Evolutionary conservation across 2,113 vertebrate genomes (phyloP).

Genomic region (Chionodraco myersi): DNA sequence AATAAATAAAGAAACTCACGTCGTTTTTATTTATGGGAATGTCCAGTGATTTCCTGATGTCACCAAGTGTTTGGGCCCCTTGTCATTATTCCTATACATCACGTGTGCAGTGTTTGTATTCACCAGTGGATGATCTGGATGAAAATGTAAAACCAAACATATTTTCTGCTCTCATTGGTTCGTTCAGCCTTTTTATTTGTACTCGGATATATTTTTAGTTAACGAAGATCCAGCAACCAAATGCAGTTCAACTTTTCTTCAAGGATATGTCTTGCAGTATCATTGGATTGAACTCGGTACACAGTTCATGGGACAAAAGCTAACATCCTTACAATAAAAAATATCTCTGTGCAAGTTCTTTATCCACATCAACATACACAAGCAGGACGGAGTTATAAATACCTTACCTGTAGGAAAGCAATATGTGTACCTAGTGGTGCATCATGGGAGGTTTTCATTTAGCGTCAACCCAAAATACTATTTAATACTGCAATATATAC

Average conservation of each 20-base stretch:
- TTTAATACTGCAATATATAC: background rate
- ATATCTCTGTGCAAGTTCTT: background rate
- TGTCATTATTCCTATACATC: background rate
- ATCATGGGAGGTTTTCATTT: constrained; percentile 1
- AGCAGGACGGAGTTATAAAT: background rate
- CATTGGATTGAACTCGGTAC: background rate
- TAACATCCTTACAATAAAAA: background rate
- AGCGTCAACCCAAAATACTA: background rate
- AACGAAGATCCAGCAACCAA: background rate
- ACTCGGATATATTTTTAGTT: too few species aligned
- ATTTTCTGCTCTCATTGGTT: background rate
- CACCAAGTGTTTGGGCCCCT: background rate
- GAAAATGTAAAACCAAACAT: background rate
- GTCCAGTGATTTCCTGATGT: constrained; percentile 15
- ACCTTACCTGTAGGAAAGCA: background rate
- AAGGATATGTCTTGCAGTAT: background rate
- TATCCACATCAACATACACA: background rate
- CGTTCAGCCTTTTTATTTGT: background rate
- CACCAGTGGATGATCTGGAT: background rate
- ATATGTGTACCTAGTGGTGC: too few species aligned
- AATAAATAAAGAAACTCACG: background rate
- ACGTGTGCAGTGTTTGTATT: background rate
- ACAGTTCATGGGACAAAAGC: background rate
- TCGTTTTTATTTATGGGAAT: background rate
- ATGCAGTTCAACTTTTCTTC: too few species aligned